Percentiles rank a stretch among this genome's conserved stretches.
Conservation (phyloP, 2,113 vertebrate genomes). For the Aphyosemion australe region DNA sequence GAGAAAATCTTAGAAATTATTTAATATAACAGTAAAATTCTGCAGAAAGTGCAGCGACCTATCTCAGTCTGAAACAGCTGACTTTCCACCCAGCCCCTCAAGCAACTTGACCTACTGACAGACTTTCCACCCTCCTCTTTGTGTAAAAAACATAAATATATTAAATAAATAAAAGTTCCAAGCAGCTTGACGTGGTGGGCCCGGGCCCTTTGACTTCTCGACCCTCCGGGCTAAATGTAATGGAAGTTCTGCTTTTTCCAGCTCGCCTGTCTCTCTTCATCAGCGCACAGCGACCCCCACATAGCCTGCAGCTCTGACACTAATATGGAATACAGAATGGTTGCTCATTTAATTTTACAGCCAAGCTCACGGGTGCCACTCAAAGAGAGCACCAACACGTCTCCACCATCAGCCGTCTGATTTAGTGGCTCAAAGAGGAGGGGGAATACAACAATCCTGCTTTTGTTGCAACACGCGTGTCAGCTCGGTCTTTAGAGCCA, state of each 20-base stretch:
- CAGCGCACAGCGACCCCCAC: conserved; percentile 52
- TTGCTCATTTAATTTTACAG: conserved; percentile 51
- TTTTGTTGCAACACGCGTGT: conserved; percentile 20
- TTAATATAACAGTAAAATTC: too few relatives aligned
- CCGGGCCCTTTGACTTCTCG: conserved; percentile 4
- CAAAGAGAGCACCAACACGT: conserved; percentile 19
- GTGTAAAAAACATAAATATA: background rate
- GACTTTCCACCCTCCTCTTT: background rate
- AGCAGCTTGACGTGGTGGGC: conserved; percentile 24
- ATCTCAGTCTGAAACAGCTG: background rate
- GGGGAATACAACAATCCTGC: conserved; percentile 27
- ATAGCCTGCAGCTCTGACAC: conserved; percentile 46
- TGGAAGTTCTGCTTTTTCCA: conserved; percentile 48
- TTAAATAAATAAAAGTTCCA: conserved; percentile 7
- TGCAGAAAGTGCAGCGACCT: background rate
- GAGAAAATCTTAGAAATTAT: too few relatives aligned
- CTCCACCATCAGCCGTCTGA: conserved; percentile 13
- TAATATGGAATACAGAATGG: conserved; percentile 39
- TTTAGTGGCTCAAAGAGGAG: conserved; percentile 20
- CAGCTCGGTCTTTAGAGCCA: conserved; percentile 31
- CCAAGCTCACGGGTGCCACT: conserved; percentile 45
- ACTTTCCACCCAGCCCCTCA: background rate
- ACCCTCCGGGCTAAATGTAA: conserved; percentile 57
- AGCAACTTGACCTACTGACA: conserved; percentile 8
- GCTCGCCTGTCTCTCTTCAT: conserved; percentile 58